Conservation (phyloP, 2,797 vertebrate genomes). For the Champsocephalus gunnari region DNA sequence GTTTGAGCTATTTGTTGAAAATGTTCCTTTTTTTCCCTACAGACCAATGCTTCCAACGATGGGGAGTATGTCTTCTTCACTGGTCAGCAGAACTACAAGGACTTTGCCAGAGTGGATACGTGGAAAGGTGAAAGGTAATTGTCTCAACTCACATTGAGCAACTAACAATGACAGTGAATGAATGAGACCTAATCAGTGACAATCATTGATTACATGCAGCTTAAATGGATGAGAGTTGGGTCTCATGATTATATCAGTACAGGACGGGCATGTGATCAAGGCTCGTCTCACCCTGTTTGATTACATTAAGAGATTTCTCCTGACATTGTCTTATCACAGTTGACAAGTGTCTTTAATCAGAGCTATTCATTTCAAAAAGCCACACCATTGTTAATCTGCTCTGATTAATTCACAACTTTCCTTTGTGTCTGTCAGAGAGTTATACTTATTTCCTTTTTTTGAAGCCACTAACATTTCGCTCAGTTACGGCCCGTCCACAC, state of each 20-base stretch:
- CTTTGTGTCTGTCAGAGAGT: not conserved
- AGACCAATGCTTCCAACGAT: conserved; percentile 93
- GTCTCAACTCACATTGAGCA: not conserved
- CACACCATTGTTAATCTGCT: not conserved
- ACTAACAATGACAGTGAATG: not conserved
- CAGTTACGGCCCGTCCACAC: not conserved
- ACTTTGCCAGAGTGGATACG: conserved; percentile 91
- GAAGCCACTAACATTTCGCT: not conserved
- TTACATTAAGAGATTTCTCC: not conserved
- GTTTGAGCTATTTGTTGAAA: conserved; percentile 2
- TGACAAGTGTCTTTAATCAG: not conserved
- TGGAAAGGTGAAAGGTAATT: conserved; percentile 92
- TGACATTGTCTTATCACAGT: not conserved
- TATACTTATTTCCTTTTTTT: not conserved
- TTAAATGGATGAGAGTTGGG: not conserved
- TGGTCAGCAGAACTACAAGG: conserved; percentile 87
- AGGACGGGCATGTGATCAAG: conserved; percentile 3
- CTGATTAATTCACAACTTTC: not conserved
- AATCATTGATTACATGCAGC: not conserved
- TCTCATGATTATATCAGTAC: conserved; percentile 5
- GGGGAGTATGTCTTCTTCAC: conserved; percentile 93
- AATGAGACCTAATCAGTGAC: not conserved
- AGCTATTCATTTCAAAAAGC: not conserved
- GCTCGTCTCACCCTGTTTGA: conserved; percentile 4
- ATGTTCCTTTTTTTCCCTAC: conserved; percentile 33